These are phyloP conservation scores for Chaenodraco wilsoni DNA, from an alignment of 2,797 vertebrate species.

Conservation along the genomic window DNA sequence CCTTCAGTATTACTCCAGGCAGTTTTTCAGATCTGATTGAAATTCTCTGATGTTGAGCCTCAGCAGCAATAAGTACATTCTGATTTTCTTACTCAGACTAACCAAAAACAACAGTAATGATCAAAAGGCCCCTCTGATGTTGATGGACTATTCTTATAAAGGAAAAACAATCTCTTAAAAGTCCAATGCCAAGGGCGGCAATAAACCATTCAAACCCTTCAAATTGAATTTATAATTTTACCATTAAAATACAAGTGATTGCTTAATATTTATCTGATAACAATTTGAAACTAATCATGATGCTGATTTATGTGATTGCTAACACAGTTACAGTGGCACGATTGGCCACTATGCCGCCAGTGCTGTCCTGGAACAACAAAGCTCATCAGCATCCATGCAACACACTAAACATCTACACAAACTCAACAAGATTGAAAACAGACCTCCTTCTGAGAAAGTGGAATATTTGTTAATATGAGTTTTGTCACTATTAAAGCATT, in stretches of 20 bases:
- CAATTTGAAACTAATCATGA: constrained; percentile 34
- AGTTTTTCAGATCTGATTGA: constrained; percentile 64
- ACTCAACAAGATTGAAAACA: constrained; percentile 53
- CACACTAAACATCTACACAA: constrained; percentile 43
- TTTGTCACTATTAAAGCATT: constrained; percentile 56
- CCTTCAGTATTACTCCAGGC: constrained; percentile 42
- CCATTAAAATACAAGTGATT: constrained; percentile 23
- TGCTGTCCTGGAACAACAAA: constrained; percentile 13
- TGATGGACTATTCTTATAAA: constrained; percentile 43
- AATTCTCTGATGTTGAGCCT: constrained; percentile 68
- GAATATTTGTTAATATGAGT: constrained; percentile 53
- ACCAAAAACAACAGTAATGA: constrained; percentile 68
- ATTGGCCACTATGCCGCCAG: constrained; percentile 20
- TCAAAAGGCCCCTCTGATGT: constrained; percentile 60
- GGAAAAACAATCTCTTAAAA: constrained; percentile 27
- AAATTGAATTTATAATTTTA: constrained; percentile 37
- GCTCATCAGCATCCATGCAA: constrained; percentile 40
- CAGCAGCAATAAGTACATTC: constrained; percentile 55
- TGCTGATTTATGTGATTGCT: constrained; percentile 43
- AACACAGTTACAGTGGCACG: constrained; percentile 11
- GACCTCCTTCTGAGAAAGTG: constrained; percentile 38
- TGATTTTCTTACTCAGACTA: constrained; percentile 59
- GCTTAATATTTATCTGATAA: constrained; percentile 40
- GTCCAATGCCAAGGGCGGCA: constrained; percentile 24
- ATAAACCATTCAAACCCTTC: constrained; percentile 40